Base-by-base conservation (phyloP, 2,113 vertebrate species). In the Chaetodon trifascialis region DNA sequence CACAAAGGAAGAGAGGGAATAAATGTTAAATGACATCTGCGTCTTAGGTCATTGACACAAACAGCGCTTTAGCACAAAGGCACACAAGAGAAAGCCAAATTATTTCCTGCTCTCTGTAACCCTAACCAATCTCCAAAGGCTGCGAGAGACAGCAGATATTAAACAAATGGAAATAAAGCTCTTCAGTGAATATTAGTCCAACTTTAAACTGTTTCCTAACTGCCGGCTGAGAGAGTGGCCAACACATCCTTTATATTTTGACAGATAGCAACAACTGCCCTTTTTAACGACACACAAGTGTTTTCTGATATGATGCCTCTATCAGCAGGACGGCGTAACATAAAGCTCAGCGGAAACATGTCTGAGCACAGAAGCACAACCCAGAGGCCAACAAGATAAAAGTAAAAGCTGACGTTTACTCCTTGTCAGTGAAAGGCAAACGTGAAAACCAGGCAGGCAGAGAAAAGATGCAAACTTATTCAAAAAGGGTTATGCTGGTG, bases 21-120 rank as follows among this genome's bases (percentile, higher is more conserved):
- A 47, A 56, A 86, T 79, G 56, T 54, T 56, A 70, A 60, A 84
- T 84, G 71, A 82, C 90, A 91, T 85, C 74, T 89, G 91, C 63
- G 60, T 69, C 81, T 85, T 62, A 80, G 87, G 85, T 85, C 85
- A 91, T 49, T 77, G 64, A 88, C 78, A 78, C 30, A 64, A 70
- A 59, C n/a, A 64, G 59, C 71, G 46, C 19, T 68, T 66, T 44
- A n/a, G 44, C 23, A 56, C 60, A 80, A 76, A 52, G 52, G 42
- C 17, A 56, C 83, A 80, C 62, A 46, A 19, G 52, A 64, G 87
- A 80, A 79, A 52, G 42, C 58, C 54, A 19, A 76, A 88, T 76
- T 67, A 71, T 70, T 51, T 86, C 36, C 36, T 72, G 12, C 51
- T 75, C 73, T 63, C 36, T 70, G 36, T 36, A 79, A 72, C n/a